phyloP scores from a whole-genome alignment of 2,888 invertebrate genomes.

The Copidosoma aretas region DNA sequence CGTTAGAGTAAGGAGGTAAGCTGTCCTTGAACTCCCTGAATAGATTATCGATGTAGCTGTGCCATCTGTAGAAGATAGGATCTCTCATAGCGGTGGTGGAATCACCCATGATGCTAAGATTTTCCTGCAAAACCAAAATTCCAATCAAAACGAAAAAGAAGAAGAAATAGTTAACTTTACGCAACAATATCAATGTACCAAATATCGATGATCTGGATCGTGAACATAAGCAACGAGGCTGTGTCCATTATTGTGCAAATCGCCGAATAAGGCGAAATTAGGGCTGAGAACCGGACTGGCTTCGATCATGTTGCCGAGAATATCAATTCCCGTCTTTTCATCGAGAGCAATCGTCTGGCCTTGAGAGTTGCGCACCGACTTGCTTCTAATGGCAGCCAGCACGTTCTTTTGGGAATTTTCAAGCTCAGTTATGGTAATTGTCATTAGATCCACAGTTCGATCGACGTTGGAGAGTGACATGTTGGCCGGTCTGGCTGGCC shows the following conservation, averaged over 20 bases:
- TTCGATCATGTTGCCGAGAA: constrained; percentile 81
- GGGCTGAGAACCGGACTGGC: constrained; percentile 69
- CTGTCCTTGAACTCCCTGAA: constrained; percentile 75
- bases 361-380: constrained; percentile 66
- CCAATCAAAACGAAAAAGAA: too few relatives aligned
- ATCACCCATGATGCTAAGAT: constrained; percentile 82
- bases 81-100: constrained; percentile 86
- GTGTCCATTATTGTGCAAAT: constrained; percentile 84
- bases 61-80: constrained; percentile 86
- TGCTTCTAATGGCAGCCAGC: constrained; percentile 73
- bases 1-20: not conserved
- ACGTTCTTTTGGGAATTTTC: constrained; percentile 80
- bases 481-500: constrained; percentile 74
- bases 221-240: constrained; percentile 78
- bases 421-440: constrained; percentile 67
- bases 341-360: constrained; percentile 64
- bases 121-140: constrained; percentile 66
- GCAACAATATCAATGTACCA: constrained; percentile 63
- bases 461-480: constrained; percentile 69
- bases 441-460: constrained; percentile 71
- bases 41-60: constrained; percentile 78
- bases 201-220: constrained; percentile 79
- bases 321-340: constrained; percentile 75
- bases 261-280: constrained; percentile 76
- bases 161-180: not conserved